Evolutionary conservation across 1,140 invertebrate genomes (phyloP), one percentile per base, ranked within the genome.

Genomic region (Phymastichus coffea): DNA sequence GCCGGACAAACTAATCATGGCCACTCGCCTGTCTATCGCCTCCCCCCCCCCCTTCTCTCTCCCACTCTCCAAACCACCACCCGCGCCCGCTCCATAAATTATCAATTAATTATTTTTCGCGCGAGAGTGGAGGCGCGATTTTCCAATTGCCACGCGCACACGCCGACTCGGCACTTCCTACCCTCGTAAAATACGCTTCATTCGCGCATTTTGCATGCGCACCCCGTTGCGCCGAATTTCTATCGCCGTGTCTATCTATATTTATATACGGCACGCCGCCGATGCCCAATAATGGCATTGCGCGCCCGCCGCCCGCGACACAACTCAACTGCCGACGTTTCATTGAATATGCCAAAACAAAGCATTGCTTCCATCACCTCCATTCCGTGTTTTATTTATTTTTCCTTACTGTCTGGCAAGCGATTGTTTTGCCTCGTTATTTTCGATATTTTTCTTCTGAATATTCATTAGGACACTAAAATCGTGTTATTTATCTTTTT

Each of bases 61-160:
- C n/a, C n/a, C n/a, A n/a, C n/a, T n/a, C n/a, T n/a, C n/a, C n/a
- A n/a, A n/a, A n/a, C n/a, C n/a, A n/a, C n/a, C n/a, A n/a, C n/a
- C n/a, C 47, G 19, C n/a, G 46, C n/a, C n/a, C n/a, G n/a, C n/a
- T 26, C 30, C 33, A 46, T 52, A 53, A 59, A 52, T 59, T 59
- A 52, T 46, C 46, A 59, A 52, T 52, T 53, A 59, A 52, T 52
- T 25, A 58, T 44, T 58, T 58, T 52, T n/a, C 52, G 33, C n/a
- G 4, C 3, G 2, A 1, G 0, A 1, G 23, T 10, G 48, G 2
- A 30, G 10, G 4, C 7, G 15, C 41, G 7, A 38, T 20, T n/a
- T n/a, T n/a, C n/a, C n/a, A n/a, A n/a, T n/a, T n/a, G n/a, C n/a
- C n/a, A n/a, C n/a, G n/a, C n/a, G n/a, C n/a, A n/a, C n/a, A n/a